Conservation (phyloP, 2,797 vertebrate genomes). For the Chanos chanos region DNA sequence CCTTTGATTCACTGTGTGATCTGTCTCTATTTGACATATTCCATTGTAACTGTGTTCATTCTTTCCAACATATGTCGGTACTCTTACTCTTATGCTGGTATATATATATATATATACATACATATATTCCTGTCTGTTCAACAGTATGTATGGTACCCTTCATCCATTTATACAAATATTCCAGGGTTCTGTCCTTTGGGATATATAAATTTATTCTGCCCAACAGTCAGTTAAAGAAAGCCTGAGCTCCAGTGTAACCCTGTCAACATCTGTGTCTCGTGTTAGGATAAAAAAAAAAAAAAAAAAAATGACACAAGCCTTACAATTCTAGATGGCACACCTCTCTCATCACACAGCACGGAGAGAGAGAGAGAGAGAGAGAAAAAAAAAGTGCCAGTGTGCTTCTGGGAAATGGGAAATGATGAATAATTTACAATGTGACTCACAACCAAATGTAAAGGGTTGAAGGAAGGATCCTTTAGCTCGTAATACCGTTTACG, state of each 20-base stretch:
- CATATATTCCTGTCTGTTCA: too few relatives aligned
- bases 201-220: not conserved
- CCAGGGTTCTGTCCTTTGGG: not conserved
- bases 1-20: too few relatives aligned
- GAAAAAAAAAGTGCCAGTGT: not conserved
- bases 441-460: slow-evolving; percentile 13
- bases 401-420: slow-evolving; percentile 1
- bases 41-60: too few relatives aligned
- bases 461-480: slow-evolving; percentile 6
- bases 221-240: not conserved
- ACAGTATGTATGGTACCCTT: too few relatives aligned
- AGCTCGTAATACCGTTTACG: slow-evolving; percentile 10
- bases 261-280: not conserved
- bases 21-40: too few relatives aligned
- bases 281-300: not conserved
- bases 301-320: not conserved
- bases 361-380: not conserved
- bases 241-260: not conserved
- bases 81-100: too few relatives aligned
- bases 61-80: too few relatives aligned
- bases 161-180: too few relatives aligned
- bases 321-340: slow-evolving; percentile 6
- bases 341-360: not conserved
- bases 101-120: too few relatives aligned
- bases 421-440: slow-evolving; percentile 25